Conservation (phyloP, 1,140 invertebrate genomes). For the Apocrypta bakeri region DNA sequence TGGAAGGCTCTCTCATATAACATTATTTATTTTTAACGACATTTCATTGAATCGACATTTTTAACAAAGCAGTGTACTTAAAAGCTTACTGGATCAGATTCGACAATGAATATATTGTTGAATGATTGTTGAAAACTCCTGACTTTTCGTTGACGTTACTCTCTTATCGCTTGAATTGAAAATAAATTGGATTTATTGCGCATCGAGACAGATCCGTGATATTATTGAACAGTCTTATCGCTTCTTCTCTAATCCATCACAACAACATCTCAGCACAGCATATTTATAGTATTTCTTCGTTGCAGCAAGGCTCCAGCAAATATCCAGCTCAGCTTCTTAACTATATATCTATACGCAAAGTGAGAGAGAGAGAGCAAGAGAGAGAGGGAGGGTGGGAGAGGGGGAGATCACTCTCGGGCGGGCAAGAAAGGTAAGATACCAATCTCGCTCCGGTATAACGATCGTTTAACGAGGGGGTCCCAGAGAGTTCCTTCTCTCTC, state of each 20-base stretch:
- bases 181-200: not conserved
- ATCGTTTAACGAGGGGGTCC: slow-evolving; percentile 68
- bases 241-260: not conserved
- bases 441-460: slow-evolving; percentile 59
- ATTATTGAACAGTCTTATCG: too few species aligned
- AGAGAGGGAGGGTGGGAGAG: too few species aligned
- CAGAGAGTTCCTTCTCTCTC: slow-evolving; percentile 52
- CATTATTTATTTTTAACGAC: not conserved
- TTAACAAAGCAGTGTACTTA: not conserved
- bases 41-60: not conserved
- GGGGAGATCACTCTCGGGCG: slow-evolving; percentile 15
- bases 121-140: too few species aligned
- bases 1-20: too few species aligned
- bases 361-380: slow-evolving; percentile 54
- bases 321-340: not conserved
- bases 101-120: too few species aligned
- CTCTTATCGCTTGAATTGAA: not conserved
- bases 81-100: not conserved
- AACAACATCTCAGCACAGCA: not conserved
- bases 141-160: not conserved
- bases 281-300: not conserved
- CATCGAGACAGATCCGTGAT: too few species aligned
- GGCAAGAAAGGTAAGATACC: slow-evolving; percentile 60
- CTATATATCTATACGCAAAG: not conserved
- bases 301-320: not conserved